Percentiles rank a stretch among this genome's conserved stretches.
phyloP scores from a whole-genome alignment of 2,797 vertebrate species.

The Coilia nasus region DNA sequence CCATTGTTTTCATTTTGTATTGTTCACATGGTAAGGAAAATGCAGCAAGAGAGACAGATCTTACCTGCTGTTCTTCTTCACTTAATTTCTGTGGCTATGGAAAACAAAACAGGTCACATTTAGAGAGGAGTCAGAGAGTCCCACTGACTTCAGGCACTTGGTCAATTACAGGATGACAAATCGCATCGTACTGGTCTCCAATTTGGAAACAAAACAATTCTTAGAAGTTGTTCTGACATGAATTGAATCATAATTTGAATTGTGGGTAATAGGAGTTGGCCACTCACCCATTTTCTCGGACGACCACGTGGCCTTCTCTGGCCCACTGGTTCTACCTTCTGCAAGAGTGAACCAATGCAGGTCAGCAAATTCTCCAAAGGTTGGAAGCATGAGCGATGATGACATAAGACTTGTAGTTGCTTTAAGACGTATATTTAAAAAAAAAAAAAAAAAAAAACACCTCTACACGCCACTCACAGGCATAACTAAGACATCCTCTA shows the following conservation, averaged over 20 bases:
- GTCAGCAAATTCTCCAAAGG: background rate
- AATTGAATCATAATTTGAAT: background rate
- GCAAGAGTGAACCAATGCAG: constrained; percentile 53
- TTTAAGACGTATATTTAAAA: background rate
- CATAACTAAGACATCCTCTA: background rate
- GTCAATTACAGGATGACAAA: background rate
- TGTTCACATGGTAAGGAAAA: background rate
- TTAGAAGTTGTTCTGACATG: background rate
- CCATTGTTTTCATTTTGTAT: background rate
- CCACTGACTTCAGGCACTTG: too few relatives aligned
- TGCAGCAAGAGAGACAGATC: background rate
- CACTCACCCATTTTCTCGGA: constrained; percentile 98
- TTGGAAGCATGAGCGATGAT: background rate
- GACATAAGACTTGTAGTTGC: background rate
- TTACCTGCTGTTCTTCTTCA: constrained; percentile 57
- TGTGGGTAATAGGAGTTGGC: constrained; percentile 25
- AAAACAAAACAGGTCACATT: constrained; percentile 21
- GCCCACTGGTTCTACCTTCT: constrained; percentile 92
- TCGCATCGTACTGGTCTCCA: background rate
- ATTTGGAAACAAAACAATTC: background rate
- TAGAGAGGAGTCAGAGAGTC: background rate
- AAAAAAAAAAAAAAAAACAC: too few relatives aligned
- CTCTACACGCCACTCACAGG: too few relatives aligned
- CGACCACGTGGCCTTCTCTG: constrained; percentile 95
- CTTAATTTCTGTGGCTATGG: constrained; percentile 57